Conservation (phyloP, 30 jellyfish, hydroid and myxozoan genomes). For the Turritopsis dohrnii region DNA sequence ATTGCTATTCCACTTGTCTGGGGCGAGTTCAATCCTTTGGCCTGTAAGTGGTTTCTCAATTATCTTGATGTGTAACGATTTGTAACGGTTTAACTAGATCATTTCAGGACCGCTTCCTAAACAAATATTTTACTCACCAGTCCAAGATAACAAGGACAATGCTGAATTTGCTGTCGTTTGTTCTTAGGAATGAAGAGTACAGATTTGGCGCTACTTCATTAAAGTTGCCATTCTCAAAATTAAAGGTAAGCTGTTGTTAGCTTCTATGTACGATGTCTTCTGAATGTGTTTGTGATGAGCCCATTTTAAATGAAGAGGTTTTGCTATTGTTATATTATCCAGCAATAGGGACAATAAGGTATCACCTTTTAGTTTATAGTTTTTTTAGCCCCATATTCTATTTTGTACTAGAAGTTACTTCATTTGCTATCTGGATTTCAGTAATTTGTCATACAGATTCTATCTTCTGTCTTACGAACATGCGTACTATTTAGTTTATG, state of each 20-base stretch:
- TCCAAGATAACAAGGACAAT: too few species aligned
- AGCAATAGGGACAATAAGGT: too few species aligned
- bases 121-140: not conserved
- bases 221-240: slow-evolving; percentile 31
- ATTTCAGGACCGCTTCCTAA: not conserved
- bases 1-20: slow-evolving; percentile 94
- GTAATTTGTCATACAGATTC: not conserved
- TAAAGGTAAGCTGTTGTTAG: slow-evolving; percentile 56
- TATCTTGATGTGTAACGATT: not conserved
- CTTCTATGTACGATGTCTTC: too few species aligned
- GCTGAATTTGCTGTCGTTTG: not conserved
- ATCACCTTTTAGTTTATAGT: too few species aligned
- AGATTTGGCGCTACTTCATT: slow-evolving; percentile 73
- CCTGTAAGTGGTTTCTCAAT: slow-evolving; percentile 58
- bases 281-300: too few species aligned
- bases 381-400: too few species aligned
- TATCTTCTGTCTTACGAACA: not conserved
- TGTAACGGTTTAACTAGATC: not conserved
- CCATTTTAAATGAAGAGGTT: too few species aligned
- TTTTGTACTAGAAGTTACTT: too few species aligned
- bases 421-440: too few species aligned
- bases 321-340: too few species aligned
- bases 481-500: not conserved
- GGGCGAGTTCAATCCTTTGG: slow-evolving; percentile 68
- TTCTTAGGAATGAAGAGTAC: slow-evolving; percentile 47